phyloP scores from a whole-genome alignment of 2,888 invertebrate genomes.

The Girardia tigrina region DNA sequence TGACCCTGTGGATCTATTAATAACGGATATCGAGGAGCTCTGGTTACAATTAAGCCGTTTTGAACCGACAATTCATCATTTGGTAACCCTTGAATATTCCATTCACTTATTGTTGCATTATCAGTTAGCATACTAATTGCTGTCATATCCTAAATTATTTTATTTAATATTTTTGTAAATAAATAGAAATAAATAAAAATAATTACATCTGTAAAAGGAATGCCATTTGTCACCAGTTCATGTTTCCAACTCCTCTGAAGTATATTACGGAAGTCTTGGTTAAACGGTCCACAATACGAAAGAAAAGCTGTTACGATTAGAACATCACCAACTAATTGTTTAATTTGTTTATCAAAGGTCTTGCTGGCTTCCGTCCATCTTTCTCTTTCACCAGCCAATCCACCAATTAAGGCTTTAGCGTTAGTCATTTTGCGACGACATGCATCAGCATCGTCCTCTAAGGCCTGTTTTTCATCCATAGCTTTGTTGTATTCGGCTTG shows the following conservation, averaged over 20 bases:
- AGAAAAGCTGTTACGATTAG: conserved; percentile 81
- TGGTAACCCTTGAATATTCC: conserved; percentile 85
- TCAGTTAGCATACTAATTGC: conserved; percentile 82
- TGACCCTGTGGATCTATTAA: conserved; percentile 89
- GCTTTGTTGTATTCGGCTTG: conserved; percentile 84
- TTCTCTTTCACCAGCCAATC: conserved; percentile 76
- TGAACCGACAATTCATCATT: conserved; percentile 89
- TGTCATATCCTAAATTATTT: conserved; percentile 57
- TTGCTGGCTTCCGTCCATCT: conserved; percentile 88
- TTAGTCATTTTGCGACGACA: conserved; percentile 89
- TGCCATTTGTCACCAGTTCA: conserved; percentile 62
- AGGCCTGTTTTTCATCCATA: conserved; percentile 68
- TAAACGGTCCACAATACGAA: conserved; percentile 88
- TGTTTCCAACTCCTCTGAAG: conserved; percentile 76
- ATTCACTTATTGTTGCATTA: conserved; percentile 63
- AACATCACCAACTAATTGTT: conserved; percentile 79
- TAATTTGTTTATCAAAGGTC: conserved; percentile 69
- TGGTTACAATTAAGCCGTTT: conserved; percentile 86
- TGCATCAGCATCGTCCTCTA: conserved; percentile 78
- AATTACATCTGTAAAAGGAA: conserved; percentile 64
- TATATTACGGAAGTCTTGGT: conserved; percentile 75
- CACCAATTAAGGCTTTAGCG: conserved; percentile 82
- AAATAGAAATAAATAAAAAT: neutral
- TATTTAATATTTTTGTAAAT: neutral
- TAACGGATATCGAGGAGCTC: conserved; percentile 76